Evolutionary conservation across 1,140 invertebrate species (phyloP).

Genomic region (Tetramorium alpestre): DNA sequence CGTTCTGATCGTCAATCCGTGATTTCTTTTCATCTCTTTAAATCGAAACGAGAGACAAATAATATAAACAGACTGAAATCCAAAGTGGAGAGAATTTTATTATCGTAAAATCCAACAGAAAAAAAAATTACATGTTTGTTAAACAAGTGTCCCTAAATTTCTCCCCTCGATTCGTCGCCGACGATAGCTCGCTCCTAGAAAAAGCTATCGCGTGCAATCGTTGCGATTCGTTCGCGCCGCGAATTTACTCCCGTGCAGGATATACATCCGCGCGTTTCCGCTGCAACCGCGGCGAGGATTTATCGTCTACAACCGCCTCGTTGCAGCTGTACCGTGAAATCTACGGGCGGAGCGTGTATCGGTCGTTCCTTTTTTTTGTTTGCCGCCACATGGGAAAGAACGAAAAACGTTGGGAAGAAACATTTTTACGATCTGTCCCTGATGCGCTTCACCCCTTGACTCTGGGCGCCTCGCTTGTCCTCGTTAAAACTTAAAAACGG

Average conservation of each 20-base stretch:
- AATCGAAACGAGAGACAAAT: neutral
- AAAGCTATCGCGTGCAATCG: slow-evolving; percentile 31
- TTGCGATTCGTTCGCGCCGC: slow-evolving; percentile 34
- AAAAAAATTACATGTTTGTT: neutral
- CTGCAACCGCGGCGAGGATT: slow-evolving; percentile 58
- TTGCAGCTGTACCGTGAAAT: slow-evolving; percentile 64
- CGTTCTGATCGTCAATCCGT: neutral
- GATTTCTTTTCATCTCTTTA: neutral
- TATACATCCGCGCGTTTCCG: slow-evolving; percentile 59
- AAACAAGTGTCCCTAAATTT: neutral
- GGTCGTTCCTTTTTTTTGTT: slow-evolving; percentile 34
- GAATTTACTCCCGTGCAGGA: slow-evolving; percentile 43
- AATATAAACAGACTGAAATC: neutral
- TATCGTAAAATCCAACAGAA: neutral
- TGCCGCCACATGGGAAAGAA: neutral
- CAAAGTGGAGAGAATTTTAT: neutral
- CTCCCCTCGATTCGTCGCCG: neutral
- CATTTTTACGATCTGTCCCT: neutral
- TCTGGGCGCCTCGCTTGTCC: neutral
- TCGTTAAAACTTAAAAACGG: neutral
- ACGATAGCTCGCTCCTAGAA: neutral
- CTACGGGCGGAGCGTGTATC: slow-evolving; percentile 48
- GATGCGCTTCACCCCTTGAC: neutral
- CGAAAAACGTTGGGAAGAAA: slow-evolving; percentile 31
- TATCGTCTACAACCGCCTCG: slow-evolving; percentile 67